Conservation (phyloP, 53 echinoderm and acorn worm genomes). For the Echinarachnius parma region DNA sequence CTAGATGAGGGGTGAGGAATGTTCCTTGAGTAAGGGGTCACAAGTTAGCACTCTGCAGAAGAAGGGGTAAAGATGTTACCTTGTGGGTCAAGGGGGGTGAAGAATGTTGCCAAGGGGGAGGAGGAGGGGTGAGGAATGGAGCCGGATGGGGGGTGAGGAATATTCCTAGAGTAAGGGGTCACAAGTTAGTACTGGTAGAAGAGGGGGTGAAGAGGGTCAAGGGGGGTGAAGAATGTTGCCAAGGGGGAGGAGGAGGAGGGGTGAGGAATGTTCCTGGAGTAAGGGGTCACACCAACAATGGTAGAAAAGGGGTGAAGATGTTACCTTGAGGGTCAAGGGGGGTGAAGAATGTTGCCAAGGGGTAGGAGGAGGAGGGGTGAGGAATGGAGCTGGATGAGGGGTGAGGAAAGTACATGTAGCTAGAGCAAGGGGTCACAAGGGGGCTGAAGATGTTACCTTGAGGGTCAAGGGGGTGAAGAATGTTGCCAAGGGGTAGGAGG, state of each 20-base stretch:
- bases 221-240: too few relatives aligned
- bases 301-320: background rate
- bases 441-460: too few relatives aligned
- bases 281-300: background rate
- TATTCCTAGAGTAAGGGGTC: too few relatives aligned
- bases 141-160: too few relatives aligned
- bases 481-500: background rate
- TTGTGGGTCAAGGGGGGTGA: too few relatives aligned
- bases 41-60: background rate
- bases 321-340: background rate
- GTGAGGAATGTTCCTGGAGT: too few relatives aligned
- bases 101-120: too few relatives aligned
- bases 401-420: background rate
- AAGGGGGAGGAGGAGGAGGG: too few relatives aligned
- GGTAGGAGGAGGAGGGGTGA: background rate
- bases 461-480: background rate
- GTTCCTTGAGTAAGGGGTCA: background rate
- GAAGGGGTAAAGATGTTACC: background rate
- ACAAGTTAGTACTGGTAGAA: too few relatives aligned
- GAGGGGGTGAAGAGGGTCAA: too few relatives aligned
- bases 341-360: background rate
- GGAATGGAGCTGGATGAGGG: background rate
- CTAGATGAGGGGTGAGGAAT: too few relatives aligned
- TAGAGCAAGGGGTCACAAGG: background rate
- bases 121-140: too few relatives aligned